A percentile compares a stretch with the other conserved stretches of the same genome.
Evolutionary conservation across 2,797 vertebrate species (phyloP).

Genomic region (Sus cebifrons): DNA sequence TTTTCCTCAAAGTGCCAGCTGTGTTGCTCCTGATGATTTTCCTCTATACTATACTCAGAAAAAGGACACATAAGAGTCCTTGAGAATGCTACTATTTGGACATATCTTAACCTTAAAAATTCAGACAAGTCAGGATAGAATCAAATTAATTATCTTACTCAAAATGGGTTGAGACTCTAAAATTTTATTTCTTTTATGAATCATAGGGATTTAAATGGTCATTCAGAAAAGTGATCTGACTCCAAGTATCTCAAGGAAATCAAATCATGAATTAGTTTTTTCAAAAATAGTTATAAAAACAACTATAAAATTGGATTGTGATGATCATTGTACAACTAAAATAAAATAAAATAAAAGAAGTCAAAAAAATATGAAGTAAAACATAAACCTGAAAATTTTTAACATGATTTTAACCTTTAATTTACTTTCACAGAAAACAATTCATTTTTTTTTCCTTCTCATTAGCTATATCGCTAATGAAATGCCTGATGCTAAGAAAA

Average conservation of each 20-base stretch:
- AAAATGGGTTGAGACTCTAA: constrained; percentile 66
- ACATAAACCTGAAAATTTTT: constrained; percentile 36
- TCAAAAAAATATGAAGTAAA: background rate
- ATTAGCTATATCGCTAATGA: constrained; percentile 22
- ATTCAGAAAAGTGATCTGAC: constrained; percentile 41
- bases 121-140: constrained; percentile 1
- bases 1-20: constrained; percentile 60
- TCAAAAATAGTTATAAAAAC: no score
- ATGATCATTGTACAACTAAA: no score
- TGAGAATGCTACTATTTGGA: constrained; percentile 28
- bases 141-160: constrained; percentile 52
- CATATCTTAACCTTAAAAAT: background rate
- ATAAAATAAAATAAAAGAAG: no score
- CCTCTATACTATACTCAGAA: background rate
- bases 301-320: no score
- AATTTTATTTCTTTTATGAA: constrained; percentile 61
- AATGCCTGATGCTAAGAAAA: constrained; percentile 39
- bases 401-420: constrained; percentile 35
- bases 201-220: background rate
- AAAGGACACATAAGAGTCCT: constrained; percentile 7
- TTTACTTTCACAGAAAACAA: constrained; percentile 60
- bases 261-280: constrained; percentile 34
- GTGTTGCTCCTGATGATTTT: constrained; percentile 46
- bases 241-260: constrained; percentile 23
- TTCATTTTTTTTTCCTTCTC: background rate